Conservation (phyloP, 2,797 vertebrate species). For the Chromis chromis region DNA sequence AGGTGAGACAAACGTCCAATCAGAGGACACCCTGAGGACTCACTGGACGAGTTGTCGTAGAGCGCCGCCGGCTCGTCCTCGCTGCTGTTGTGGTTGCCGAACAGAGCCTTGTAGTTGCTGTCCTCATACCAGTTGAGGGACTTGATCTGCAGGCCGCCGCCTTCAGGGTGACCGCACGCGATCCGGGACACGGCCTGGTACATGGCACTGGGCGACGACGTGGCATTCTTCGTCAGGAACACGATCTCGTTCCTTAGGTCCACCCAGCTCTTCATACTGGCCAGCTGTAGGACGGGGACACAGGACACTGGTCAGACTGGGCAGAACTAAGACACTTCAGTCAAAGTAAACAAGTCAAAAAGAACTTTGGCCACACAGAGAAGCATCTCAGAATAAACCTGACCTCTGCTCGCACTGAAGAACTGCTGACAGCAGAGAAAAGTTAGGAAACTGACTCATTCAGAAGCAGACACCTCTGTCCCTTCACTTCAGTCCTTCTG, state of each 20-base stretch:
- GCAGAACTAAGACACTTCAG: neutral
- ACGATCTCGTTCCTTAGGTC: conserved; percentile 94
- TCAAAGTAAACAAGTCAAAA: too few species aligned
- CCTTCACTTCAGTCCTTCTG: too few species aligned
- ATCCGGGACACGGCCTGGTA: conserved; percentile 95
- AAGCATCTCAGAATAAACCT: too few species aligned
- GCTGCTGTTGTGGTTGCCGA: conserved; percentile 90
- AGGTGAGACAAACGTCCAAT: neutral
- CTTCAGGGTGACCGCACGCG: conserved; percentile 94
- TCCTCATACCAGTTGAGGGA: conserved; percentile 99
- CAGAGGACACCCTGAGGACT: conserved; percentile 57
- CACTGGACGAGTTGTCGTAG: conserved; percentile 97
- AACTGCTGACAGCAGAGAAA: neutral
- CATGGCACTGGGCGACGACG: conserved; percentile 89
- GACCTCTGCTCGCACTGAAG: too few species aligned
- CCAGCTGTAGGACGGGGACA: conserved; percentile 79
- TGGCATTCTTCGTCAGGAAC: conserved; percentile 89
- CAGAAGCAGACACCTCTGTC: too few species aligned
- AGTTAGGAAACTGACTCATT: too few species aligned
- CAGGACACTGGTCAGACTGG: conserved; percentile 7
- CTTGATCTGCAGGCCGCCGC: conserved; percentile 95
- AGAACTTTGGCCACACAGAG: too few species aligned
- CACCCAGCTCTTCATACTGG: conserved; percentile 92
- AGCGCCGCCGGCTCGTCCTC: conserved; percentile 83
- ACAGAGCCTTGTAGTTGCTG: conserved; percentile 96